Evolutionary conservation across 1,140 invertebrate genomes (phyloP).

Genomic region (Dendroctonus ponderosae): DNA sequence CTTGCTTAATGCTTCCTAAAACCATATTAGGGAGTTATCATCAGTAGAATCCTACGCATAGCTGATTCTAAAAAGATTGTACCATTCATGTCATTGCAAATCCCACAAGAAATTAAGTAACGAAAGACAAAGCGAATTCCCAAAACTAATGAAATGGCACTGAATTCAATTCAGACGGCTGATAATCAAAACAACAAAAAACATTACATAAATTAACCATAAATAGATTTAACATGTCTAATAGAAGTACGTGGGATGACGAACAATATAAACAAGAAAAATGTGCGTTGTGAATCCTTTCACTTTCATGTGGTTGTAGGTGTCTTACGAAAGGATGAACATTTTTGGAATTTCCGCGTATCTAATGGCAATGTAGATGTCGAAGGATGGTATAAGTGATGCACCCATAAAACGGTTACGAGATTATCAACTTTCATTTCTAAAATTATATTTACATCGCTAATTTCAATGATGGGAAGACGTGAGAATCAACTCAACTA

Average conservation of each 20-base stretch:
- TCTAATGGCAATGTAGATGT: constrained; percentile 28
- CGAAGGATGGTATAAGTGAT: constrained; percentile 21
- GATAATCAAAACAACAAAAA: constrained; percentile 1
- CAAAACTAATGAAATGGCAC: no score
- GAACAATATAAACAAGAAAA: constrained; percentile 20
- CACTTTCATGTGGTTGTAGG: constrained; percentile 20
- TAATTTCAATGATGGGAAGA: constrained; percentile 19
- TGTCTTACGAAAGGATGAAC: constrained; percentile 23
- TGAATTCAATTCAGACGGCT: no score
- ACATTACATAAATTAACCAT: constrained; percentile 17
- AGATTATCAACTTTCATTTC: constrained; percentile 30
- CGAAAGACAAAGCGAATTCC: no score
- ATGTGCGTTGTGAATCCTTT: constrained; percentile 25
- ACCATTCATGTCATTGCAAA: no score
- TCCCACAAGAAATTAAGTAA: no score
- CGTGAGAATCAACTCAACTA: neutral
- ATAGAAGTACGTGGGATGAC: constrained; percentile 8
- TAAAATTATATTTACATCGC: constrained; percentile 24
- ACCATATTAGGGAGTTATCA: no score
- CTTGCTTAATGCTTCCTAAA: no score
- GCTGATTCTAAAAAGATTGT: no score
- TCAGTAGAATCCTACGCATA: no score
- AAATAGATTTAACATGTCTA: constrained; percentile 1
- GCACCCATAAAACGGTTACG: constrained; percentile 31
- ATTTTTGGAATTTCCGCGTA: constrained; percentile 30